A percentile compares a stretch with the other conserved stretches of the same genome.
Conservation (phyloP, 2,888 invertebrate species). For the Bhutanitis thaidina region DNA sequence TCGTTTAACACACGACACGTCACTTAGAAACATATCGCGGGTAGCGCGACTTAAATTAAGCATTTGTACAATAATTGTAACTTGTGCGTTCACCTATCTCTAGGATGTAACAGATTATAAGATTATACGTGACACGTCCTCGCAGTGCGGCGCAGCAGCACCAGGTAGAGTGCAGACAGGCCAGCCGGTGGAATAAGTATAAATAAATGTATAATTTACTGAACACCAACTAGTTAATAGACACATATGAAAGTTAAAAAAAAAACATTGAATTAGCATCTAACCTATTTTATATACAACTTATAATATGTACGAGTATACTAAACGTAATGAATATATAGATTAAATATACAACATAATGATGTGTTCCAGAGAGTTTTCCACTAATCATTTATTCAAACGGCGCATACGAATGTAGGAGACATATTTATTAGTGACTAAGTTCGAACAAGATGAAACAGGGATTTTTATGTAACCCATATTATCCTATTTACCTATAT, state of each 20-base stretch:
- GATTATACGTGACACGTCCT: too few relatives aligned
- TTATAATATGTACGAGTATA: constrained; percentile 33
- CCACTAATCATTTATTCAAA: constrained; percentile 52
- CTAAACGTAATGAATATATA: constrained; percentile 22
- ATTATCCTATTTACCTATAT: constrained; percentile 28
- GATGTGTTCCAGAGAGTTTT: constrained; percentile 74
- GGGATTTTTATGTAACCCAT: constrained; percentile 57
- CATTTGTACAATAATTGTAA: constrained; percentile 5
- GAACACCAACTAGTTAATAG: constrained; percentile 72
- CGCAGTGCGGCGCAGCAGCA: not conserved
- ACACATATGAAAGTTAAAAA: constrained; percentile 44
- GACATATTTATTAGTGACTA: constrained; percentile 40
- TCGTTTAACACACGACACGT: not conserved
- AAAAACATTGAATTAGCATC: constrained; percentile 27
- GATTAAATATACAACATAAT: constrained; percentile 34
- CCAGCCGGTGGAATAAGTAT: not conserved
- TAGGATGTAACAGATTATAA: not conserved
- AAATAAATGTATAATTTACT: constrained; percentile 52
- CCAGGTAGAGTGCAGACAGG: not conserved
- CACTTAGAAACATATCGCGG: not conserved
- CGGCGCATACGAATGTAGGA: constrained; percentile 41
- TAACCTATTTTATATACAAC: constrained; percentile 44
- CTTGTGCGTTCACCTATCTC: not conserved
- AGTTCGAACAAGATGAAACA: constrained; percentile 58
- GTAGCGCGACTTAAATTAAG: not conserved